Conservation (phyloP, 2,113 vertebrate species). For the Dascyllus trimaculatus region DNA sequence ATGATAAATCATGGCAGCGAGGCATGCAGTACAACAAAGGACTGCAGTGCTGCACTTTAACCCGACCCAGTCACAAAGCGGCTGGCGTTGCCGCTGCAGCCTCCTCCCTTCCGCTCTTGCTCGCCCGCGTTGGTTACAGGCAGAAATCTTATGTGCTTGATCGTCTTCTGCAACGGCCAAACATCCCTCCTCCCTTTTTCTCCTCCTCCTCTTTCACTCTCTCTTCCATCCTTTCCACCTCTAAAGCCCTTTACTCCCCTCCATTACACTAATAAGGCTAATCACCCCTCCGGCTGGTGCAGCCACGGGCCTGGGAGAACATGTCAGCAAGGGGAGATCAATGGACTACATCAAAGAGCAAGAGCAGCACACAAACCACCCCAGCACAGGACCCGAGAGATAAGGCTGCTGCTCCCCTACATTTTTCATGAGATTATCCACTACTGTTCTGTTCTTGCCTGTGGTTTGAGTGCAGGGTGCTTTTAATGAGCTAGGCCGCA, state of each 20-base stretch:
- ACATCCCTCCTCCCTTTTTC: slow-evolving; percentile 27
- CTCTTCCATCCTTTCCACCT: slow-evolving; percentile 65
- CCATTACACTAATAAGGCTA: slow-evolving; percentile 83
- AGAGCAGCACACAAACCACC: slow-evolving; percentile 72
- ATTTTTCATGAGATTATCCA: slow-evolving; percentile 85
- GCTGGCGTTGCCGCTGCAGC: slow-evolving; percentile 30
- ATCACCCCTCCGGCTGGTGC: slow-evolving; percentile 77
- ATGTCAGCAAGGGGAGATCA: slow-evolving; percentile 79
- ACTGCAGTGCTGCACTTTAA: slow-evolving; percentile 72
- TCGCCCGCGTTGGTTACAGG: slow-evolving; percentile 44
- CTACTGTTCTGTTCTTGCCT: slow-evolving; percentile 70
- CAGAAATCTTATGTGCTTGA: slow-evolving; percentile 46
- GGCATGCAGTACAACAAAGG: slow-evolving; percentile 53
- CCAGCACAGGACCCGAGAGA: slow-evolving; percentile 73
- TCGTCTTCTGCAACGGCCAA: slow-evolving; percentile 57
- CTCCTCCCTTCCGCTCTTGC: slow-evolving; percentile 30
- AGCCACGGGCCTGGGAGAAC: slow-evolving; percentile 73
- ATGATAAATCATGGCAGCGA: slow-evolving; percentile 58
- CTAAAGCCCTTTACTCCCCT: slow-evolving; percentile 74
- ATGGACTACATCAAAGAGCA: slow-evolving; percentile 83
- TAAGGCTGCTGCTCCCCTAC: slow-evolving; percentile 75
- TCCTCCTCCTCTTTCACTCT: slow-evolving; percentile 33
- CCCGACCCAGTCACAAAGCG: slow-evolving; percentile 42
- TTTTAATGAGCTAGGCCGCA: slow-evolving; percentile 72
- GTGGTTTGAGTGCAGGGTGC: slow-evolving; percentile 65